These are phyloP conservation scores for Dichetophora obliterata DNA, from an alignment of 2,888 invertebrate genomes.

Conservation along the genomic window DNA sequence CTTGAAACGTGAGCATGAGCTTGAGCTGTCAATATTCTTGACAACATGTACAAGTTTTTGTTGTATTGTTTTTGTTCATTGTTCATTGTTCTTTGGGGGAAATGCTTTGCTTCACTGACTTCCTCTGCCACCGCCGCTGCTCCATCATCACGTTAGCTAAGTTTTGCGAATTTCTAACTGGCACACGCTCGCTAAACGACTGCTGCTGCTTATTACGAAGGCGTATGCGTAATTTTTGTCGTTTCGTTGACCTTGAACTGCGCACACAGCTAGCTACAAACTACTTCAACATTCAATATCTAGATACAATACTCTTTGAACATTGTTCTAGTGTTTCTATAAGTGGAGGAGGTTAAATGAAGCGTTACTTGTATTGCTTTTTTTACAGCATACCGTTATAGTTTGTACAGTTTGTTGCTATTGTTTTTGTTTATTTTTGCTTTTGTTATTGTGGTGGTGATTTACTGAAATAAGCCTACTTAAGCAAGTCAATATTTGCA, in stretches of 20 bases:
- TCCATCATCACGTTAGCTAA: too few relatives aligned
- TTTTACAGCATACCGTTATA: slow-evolving; percentile 8
- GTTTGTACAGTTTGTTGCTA: slow-evolving; percentile 16
- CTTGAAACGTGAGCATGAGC: background rate
- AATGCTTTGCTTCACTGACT: too few relatives aligned
- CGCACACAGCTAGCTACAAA: slow-evolving; percentile 5
- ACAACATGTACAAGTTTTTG: background rate
- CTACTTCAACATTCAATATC: background rate
- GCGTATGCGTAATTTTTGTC: slow-evolving; percentile 6
- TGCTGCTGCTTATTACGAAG: too few relatives aligned
- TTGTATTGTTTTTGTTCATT: too few relatives aligned
- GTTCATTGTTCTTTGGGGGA: too few relatives aligned
- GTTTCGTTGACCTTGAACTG: slow-evolving; percentile 29
- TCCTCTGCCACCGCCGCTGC: too few relatives aligned
- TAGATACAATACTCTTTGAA: background rate
- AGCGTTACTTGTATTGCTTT: background rate
- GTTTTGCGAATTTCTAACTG: too few relatives aligned
- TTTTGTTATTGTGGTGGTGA: slow-evolving; percentile 27
- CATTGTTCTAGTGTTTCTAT: background rate
- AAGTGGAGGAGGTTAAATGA: background rate
- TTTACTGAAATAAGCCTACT: slow-evolving; percentile 1
- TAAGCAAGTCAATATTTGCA: slow-evolving; percentile 21
- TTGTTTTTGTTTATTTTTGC: background rate
- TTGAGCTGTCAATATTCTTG: background rate
- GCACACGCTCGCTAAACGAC: too few relatives aligned